Evolutionary conservation across 23 tunicate genomes (phyloP).

Genomic region (Phallusia fumigata): DNA sequence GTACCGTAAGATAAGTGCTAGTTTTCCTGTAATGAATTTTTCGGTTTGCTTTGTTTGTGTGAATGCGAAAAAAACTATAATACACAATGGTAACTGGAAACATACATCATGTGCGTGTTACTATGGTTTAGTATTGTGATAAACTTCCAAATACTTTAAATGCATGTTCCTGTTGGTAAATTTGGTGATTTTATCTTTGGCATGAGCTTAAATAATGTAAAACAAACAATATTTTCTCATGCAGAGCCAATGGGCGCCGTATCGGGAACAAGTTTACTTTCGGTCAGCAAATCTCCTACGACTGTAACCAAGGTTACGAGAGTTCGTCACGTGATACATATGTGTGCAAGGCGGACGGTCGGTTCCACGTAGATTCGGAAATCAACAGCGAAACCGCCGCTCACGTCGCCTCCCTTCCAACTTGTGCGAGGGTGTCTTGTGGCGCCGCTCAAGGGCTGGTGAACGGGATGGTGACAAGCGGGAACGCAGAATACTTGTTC

Average conservation of each 20-base stretch:
- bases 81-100: no score
- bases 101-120: no score
- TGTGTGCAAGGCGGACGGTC: constrained; percentile 15
- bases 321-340: background rate
- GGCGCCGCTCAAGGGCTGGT: constrained; percentile 16
- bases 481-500: background rate
- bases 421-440: constrained; percentile 44
- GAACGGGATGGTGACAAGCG: constrained; percentile 9
- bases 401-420: background rate
- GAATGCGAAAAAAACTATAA: no score
- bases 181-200: background rate
- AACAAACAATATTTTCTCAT: no score
- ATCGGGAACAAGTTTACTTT: constrained; percentile 29
- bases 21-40: no score
- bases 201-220: background rate
- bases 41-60: no score
- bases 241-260: constrained; percentile 17
- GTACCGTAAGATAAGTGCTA: no score
- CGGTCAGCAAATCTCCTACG: constrained; percentile 39
- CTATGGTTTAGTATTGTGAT: no score
- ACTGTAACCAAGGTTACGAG: constrained; percentile 73
- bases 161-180: no score
- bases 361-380: constrained; percentile 9
- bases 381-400: background rate
- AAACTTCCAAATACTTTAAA: no score